Base-by-base conservation (phyloP, 2,113 vertebrate species). In the Oceanodroma tethys region DNA sequence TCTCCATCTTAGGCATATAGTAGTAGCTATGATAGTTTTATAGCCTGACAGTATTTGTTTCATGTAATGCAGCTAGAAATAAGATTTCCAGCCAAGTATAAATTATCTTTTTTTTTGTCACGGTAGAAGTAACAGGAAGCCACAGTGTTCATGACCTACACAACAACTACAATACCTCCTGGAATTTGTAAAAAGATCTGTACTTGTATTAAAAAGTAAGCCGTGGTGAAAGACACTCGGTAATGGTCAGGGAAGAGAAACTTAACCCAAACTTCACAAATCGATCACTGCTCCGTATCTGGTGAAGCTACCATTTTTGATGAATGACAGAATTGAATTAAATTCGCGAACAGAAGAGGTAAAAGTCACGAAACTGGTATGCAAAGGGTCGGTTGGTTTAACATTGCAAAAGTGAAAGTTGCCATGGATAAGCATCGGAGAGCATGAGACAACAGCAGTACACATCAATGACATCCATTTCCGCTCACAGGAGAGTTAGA, bases 341-440 rank as follows among this genome's bases (percentile, higher is more conserved):
- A 42, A 78, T 72, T 3, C 4, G 7, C 6, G 9, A 66, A 47
- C 7, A 67, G 47, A 63, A 43, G 43, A 72, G 48, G n/a, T 22
- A 40, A 26, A 48, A 81, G 36, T n/a, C 72, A 70, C 0, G 0
- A 36, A 70, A 29, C 1, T 9, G 32, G 42, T 8, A n/a, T 13
- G n/a, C 34, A 70, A 74, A 62, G 72, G 26, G 21, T 5, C 7
- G 7, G 38, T 2, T 47, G 82, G 71, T 53, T 36, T 43, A 43
- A 20, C 16, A 13, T 0, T 38, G 72, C 58, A 81, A 48, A 30
- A 82, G 38, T 21, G 45, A 20, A 55, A 90, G 78, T 30, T 9
- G 18, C 60, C 40, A 27, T 10, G 36, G 70, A 22, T 13, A 30
- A 81, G 76, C 45, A 47, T 2, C 0, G 1, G 45, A 7, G 1